Conservation (phyloP, 2,113 vertebrate genomes). For the Siphamia tubifer region DNA sequence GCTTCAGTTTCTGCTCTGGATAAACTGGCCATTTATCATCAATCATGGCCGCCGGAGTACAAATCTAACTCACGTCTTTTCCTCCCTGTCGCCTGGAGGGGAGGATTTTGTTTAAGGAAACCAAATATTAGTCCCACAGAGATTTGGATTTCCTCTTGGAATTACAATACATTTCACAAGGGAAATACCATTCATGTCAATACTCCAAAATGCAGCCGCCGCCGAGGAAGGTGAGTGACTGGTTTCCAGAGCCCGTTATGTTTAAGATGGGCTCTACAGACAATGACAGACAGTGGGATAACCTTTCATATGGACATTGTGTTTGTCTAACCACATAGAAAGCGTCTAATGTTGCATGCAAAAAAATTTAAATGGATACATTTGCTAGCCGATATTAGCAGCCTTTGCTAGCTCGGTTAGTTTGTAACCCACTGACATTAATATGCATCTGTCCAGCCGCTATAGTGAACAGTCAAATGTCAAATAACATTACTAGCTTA, state of each 20-base stretch:
- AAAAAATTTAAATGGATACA: background rate
- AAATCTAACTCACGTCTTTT: constrained; percentile 64
- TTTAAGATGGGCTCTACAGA: constrained; percentile 21
- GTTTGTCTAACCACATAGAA: background rate
- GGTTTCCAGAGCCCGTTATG: constrained; percentile 56
- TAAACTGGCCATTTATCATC: constrained; percentile 64
- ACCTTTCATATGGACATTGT: background rate
- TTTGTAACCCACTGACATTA: constrained; percentile 38
- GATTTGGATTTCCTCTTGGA: constrained; percentile 62
- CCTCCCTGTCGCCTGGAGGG: constrained; percentile 52
- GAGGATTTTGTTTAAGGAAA: constrained; percentile 37
- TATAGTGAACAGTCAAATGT: constrained; percentile 41
- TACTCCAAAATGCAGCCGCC: constrained; percentile 93
- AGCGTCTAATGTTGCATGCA: background rate
- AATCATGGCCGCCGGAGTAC: constrained; percentile 81
- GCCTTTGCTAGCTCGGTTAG: constrained; percentile 44
- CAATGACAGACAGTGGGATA: constrained; percentile 38
- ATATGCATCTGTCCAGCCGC: constrained; percentile 47
- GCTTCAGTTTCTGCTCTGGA: constrained; percentile 39
- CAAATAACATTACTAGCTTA: constrained; percentile 36
- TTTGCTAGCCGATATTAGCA: constrained; percentile 53
- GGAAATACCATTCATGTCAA: constrained; percentile 82
- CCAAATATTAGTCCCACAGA: constrained; percentile 26
- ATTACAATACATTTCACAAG: constrained; percentile 65
- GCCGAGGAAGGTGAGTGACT: constrained; percentile 92